Base-by-base conservation (phyloP, 2,113 vertebrate species). In the Limnothrissa miodon region DNA sequence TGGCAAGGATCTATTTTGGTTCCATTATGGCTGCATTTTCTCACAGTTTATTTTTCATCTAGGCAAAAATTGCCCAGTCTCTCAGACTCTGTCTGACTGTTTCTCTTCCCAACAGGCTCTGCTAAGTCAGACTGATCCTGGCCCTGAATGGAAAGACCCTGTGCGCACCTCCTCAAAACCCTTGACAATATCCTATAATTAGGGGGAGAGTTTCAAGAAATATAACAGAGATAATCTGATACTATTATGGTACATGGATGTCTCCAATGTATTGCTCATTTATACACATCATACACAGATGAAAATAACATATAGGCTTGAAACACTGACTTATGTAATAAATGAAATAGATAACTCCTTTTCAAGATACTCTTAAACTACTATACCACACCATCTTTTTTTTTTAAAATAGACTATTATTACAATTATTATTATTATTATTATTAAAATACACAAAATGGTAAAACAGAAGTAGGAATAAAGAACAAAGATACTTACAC, bases 401-500 rank as follows among this genome's bases (percentile, higher is more conserved):
- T n/a, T n/a, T n/a, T n/a, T n/a, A n/a, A n/a, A n/a, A n/a, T n/a
- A n/a, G n/a, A n/a, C n/a, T n/a, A n/a, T n/a, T n/a, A n/a, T n/a
- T n/a, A n/a, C n/a, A n/a, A n/a, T n/a, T n/a, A n/a, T n/a, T n/a
- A n/a, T n/a, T n/a, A n/a, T 48, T 48, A 13, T 48, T 48, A 48
- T 80, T 39, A 74, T 5, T 48, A 2, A 0, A 56, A 56, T 23
- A 23, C 19, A 19, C 51, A 6, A 56, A 21, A 56, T 56, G 21
- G 23, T 21, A 23, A 59, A 53, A n/a, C 42, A 25, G 6, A 80
- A 44, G 29, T 74, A 83, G 39, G 11, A 86, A 62, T 29, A 62
- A 79, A 70, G 9, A 56, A 6, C 45, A 80, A 87, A 44, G 7
- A 21, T 62, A 97, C 97, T 98, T 95, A 99, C 98, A 95, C 92